Conservation (phyloP, 1,140 invertebrate genomes). For the Acyrthosiphon pisum region DNA sequence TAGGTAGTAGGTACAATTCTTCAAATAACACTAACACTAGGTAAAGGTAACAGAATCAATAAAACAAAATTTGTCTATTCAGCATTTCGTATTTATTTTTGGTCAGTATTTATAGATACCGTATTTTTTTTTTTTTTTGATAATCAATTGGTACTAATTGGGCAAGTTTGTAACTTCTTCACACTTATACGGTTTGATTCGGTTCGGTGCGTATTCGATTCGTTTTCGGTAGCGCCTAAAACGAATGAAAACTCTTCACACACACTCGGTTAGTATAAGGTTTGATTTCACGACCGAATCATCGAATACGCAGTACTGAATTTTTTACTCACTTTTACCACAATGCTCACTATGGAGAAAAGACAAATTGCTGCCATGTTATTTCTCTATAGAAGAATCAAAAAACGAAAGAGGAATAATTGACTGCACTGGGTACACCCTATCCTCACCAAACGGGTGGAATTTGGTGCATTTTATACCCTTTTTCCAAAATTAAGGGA, state of each 20-base stretch:
- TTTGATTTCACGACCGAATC: constrained; percentile 23
- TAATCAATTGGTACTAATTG: no score
- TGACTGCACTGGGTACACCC: constrained; percentile 2
- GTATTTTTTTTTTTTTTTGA: no score
- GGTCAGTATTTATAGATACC: no score
- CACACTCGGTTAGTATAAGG: constrained; percentile 16
- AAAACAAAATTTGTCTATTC: no score
- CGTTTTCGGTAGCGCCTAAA: not conserved
- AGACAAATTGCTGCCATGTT: no score
- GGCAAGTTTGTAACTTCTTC: no score
- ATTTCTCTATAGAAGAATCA: not conserved
- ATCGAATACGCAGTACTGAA: not conserved
- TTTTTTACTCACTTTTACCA: not conserved
- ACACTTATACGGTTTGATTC: constrained; percentile 17
- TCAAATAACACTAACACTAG: no score
- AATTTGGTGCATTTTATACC: constrained; percentile 28
- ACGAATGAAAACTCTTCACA: constrained; percentile 15
- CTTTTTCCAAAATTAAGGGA: not conserved
- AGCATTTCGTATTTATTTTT: no score
- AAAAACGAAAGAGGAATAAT: constrained; percentile 26
- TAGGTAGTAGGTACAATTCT: no score
- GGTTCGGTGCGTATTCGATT: not conserved
- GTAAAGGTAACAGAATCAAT: no score
- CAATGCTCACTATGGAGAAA: no score
- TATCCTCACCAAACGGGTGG: constrained; percentile 8